A percentile compares a stretch with the other conserved stretches of the same genome.
These are phyloP conservation scores for Octonoba sinensis DNA, from an alignment of 2,888 invertebrate genomes.

Conservation along the genomic window DNA sequence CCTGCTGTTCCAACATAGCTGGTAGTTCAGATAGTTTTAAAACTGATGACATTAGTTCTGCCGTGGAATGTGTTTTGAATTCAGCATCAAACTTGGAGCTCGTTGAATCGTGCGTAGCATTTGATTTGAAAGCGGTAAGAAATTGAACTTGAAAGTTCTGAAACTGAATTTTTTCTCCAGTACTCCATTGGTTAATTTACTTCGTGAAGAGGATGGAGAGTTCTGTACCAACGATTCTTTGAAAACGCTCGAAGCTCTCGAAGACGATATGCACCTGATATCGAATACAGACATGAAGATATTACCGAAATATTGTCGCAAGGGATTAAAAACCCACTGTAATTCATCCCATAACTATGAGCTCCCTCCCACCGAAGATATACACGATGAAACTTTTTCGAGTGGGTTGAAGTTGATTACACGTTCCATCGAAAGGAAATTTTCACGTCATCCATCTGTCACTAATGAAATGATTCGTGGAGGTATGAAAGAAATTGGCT, in stretches of 20 bases:
- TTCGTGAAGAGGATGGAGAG: slow-evolving; percentile 16
- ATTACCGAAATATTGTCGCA: slow-evolving; percentile 19
- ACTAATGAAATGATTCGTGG: slow-evolving; percentile 28
- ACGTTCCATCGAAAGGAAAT: slow-evolving; percentile 23
- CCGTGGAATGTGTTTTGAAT: slow-evolving; percentile 34
- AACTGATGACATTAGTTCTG: background rate
- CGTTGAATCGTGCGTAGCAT: slow-evolving; percentile 26
- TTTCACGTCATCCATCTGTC: slow-evolving; percentile 3
- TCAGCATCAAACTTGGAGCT: slow-evolving; percentile 29
- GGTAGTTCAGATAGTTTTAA: slow-evolving; percentile 5
- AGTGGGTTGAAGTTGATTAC: slow-evolving; percentile 29
- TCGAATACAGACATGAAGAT: slow-evolving; percentile 9
- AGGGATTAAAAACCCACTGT: slow-evolving; percentile 15
- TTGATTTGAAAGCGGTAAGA: slow-evolving; percentile 34
- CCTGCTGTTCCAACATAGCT: slow-evolving; percentile 17
- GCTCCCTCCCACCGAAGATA: slow-evolving; percentile 15
- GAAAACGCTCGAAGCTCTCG: slow-evolving; percentile 18
- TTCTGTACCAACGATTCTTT: slow-evolving; percentile 21
- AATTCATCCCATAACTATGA: slow-evolving; percentile 24
- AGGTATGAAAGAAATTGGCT: slow-evolving; percentile 19
- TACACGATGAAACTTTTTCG: slow-evolving; percentile 24
- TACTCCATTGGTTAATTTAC: slow-evolving; percentile 17
- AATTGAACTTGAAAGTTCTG: slow-evolving; percentile 26
- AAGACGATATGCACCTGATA: slow-evolving; percentile 26
- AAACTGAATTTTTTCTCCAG: slow-evolving; percentile 36